These are phyloP conservation scores for Lycodopsis pacificus DNA, from an alignment of 2,797 vertebrate species.

Conservation along the genomic window DNA sequence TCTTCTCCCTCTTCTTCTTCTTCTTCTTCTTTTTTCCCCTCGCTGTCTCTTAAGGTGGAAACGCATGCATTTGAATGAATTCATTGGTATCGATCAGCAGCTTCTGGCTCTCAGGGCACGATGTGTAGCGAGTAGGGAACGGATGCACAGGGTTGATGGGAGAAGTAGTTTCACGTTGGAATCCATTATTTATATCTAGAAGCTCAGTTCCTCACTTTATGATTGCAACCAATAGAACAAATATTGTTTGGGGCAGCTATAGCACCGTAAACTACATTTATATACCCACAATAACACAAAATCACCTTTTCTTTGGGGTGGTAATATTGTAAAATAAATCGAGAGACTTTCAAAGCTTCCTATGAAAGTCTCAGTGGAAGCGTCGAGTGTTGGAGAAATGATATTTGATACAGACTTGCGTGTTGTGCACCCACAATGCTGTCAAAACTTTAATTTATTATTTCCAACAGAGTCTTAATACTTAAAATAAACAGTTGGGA, in stretches of 20 bases:
- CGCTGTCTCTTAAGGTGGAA: constrained; percentile 26
- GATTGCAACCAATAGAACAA: no score
- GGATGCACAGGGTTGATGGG: background rate
- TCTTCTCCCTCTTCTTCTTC: background rate
- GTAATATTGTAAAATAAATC: background rate
- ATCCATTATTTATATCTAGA: background rate
- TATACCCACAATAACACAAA: background rate
- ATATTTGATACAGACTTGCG: no score
- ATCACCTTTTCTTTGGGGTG: background rate
- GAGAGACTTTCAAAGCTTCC: no score
- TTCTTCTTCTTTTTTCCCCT: constrained; percentile 17
- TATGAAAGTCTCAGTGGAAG: no score
- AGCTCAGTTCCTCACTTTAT: background rate
- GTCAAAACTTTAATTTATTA: no score
- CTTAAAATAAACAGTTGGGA: no score
- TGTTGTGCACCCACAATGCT: no score
- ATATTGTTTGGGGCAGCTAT: background rate
- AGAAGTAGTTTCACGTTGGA: background rate
- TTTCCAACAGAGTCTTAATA: no score
- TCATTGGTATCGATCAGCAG: constrained; percentile 22
- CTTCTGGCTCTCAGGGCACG: background rate
- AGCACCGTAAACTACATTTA: background rate
- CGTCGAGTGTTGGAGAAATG: no score
- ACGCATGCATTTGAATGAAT: constrained; percentile 14
- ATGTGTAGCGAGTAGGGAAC: background rate